Evolutionary conservation across 37 sponge, comb jelly and placozoan species (phyloP).

Genomic region (Theonella swinhoei): DNA sequence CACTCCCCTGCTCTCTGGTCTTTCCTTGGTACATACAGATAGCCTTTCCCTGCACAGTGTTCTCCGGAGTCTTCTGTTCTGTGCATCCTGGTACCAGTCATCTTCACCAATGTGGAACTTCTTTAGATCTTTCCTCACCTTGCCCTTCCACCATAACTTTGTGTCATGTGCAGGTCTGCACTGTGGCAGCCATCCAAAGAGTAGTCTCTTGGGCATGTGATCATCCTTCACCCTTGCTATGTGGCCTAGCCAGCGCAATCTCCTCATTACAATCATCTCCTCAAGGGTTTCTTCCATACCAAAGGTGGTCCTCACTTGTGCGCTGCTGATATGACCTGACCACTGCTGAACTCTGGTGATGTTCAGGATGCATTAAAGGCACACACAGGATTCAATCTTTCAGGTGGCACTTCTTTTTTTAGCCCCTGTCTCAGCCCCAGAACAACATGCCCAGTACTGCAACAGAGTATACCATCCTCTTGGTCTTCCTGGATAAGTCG

Average conservation of each 20-base stretch:
- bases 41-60: too few relatives aligned
- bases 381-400: slow-evolving; percentile 3
- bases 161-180: slow-evolving; percentile 11
- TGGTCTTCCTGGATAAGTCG: slow-evolving; percentile 12
- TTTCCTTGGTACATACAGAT: too few relatives aligned
- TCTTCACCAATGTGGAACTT: too few relatives aligned
- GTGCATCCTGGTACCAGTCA: too few relatives aligned
- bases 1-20: too few relatives aligned
- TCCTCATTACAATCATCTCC: neutral
- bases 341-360: neutral
- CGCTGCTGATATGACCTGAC: slow-evolving; percentile 5
- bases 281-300: slow-evolving; percentile 6
- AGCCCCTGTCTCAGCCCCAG: slow-evolving; percentile 43
- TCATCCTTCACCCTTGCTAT: slow-evolving; percentile 17
- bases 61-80: too few relatives aligned
- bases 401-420: slow-evolving; percentile 12
- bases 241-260: slow-evolving; percentile 28
- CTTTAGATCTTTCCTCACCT: too few relatives aligned
- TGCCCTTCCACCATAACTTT: slow-evolving; percentile 13
- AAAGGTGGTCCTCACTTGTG: neutral
- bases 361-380: slow-evolving; percentile 7
- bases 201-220: slow-evolving; percentile 9
- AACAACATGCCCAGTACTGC: slow-evolving; percentile 29
- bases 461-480: slow-evolving; percentile 36
- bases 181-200: slow-evolving; percentile 29